Evolutionary conservation across 2,113 vertebrate genomes (phyloP), one percentile per base, ranked within the genome.

Genomic region (Lontra canadensis): DNA sequence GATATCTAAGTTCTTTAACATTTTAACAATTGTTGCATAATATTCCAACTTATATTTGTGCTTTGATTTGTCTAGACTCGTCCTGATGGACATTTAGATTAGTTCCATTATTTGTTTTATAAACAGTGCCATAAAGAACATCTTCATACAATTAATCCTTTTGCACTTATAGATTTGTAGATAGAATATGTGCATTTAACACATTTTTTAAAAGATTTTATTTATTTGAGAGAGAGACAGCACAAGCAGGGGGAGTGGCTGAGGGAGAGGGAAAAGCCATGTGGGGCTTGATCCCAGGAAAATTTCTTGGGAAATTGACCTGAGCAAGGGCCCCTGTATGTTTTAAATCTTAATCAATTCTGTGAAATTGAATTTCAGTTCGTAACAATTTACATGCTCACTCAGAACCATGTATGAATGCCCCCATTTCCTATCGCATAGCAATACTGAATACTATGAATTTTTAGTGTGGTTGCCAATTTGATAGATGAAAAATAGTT

Each of bases 351-450:
- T 10, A n/a, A n/a, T 67, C 65, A 91, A 85, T 88, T 80, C 29
- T 81, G 25, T 79, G 55, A 59, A 93, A 61, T 61, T 92, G 65
- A 65, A 42, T 96, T 96, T 89, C 26, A 74, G 39, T 67, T 85
- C 96, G 44, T 79, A 74, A 59, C 52, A 87, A n/a, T 67, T 74
- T 89, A 59, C 6, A 36, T 31, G 26, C 65, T 65, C 7, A 88
- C 34, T 89, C n/a, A 85, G 55, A 94, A 57, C 44, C 25, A 15
- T 55, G 67, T 96, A 67, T 71, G 23, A 83, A 71, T 78, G 74
- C 87, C 10, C 29, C 67, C 10, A 78, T 42, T 96, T 94, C 42
- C 76, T 83, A 61, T 42, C 88, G 63, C 34, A 29, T 90, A 59
- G 65, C 55, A 76, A 44, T 74, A 55, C 18, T 63, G 52, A 49